Evolutionary conservation across 30 jellyfish, hydroid and myxozoan species (phyloP).

Genomic region (Chironex yamaguchii): DNA sequence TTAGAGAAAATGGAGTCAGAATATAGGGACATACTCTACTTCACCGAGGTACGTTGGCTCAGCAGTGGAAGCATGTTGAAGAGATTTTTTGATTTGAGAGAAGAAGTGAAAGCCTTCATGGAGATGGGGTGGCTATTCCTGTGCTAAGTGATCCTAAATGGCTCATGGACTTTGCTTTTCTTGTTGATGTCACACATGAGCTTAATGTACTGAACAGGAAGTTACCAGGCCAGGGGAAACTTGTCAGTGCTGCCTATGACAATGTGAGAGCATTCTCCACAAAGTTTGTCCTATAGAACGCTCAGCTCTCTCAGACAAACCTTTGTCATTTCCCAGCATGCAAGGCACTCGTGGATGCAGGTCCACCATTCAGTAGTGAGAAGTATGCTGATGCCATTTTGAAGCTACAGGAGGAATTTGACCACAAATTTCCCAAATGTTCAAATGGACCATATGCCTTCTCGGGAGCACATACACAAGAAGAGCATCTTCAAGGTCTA

Average conservation of each 20-base stretch:
- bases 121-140: background rate
- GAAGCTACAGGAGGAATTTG: too few species aligned
- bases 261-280: background rate
- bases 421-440: too few species aligned
- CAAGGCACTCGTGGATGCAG: too few species aligned
- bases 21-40: slow-evolving; percentile 5
- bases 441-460: too few species aligned
- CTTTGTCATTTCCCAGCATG: slow-evolving; percentile 50
- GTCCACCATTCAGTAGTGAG: too few species aligned
- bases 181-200: slow-evolving; percentile 12
- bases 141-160: slow-evolving; percentile 2
- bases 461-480: too few species aligned
- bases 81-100: background rate
- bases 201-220: slow-evolving; percentile 21
- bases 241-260: slow-evolving; percentile 18
- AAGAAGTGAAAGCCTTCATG: slow-evolving; percentile 16
- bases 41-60: slow-evolving; percentile 6
- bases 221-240: slow-evolving; percentile 20
- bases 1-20: too few species aligned
- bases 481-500: too few species aligned
- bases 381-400: too few species aligned
- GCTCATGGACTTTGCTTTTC: slow-evolving; percentile 3
- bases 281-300: slow-evolving; percentile 12
- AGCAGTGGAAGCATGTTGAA: slow-evolving; percentile 3
- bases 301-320: background rate